phyloP scores from a whole-genome alignment of 64 coral and sea anemone species.

The Montipora foliosa region DNA sequence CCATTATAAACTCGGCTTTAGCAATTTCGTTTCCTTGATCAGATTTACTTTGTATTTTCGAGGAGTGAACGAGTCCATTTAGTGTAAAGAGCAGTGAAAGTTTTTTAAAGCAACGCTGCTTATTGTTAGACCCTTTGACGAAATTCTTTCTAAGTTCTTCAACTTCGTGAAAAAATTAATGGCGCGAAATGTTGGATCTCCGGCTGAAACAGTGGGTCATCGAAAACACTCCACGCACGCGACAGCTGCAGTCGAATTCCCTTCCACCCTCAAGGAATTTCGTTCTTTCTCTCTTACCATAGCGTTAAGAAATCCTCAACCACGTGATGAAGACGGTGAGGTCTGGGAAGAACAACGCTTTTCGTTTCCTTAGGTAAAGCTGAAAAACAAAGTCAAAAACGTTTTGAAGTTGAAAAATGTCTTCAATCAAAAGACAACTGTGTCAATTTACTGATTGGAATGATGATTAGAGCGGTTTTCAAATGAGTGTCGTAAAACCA shows the following conservation, averaged over 20 bases:
- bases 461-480: no score
- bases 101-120: no score
- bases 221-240: not conserved
- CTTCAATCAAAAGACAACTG: not conserved
- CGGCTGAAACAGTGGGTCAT: not conserved
- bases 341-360: slow-evolving; percentile 68
- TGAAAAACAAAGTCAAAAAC: not conserved
- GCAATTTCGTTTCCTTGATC: no score
- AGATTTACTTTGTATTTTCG: no score
- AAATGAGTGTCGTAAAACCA: no score
- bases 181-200: not conserved
- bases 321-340: slow-evolving; percentile 83
- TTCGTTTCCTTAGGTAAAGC: slow-evolving; percentile 32
- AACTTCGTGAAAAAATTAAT: not conserved
- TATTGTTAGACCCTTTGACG: no score
- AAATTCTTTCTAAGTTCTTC: not conserved
- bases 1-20: no score
- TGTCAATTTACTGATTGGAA: no score
- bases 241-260: not conserved
- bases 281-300: slow-evolving; percentile 48
- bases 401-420: no score
- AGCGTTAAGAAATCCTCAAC: slow-evolving; percentile 92
- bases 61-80: no score
- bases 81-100: no score
- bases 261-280: no score